phyloP scores from a whole-genome alignment of 2,113 vertebrate genomes.

The Sitta europaea region DNA sequence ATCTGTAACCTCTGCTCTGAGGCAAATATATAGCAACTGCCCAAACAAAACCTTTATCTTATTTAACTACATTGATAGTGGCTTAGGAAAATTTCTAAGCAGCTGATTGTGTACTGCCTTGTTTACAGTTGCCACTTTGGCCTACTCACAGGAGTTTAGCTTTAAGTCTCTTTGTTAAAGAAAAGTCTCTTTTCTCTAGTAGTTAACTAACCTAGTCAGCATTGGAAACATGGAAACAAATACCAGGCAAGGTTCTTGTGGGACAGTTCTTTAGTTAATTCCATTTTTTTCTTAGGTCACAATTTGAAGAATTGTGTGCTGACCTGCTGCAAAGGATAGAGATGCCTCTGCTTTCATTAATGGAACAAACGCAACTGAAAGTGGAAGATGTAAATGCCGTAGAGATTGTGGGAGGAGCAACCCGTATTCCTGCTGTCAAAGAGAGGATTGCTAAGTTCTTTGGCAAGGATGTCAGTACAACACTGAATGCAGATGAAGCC shows the following conservation, averaged over 20 bases:
- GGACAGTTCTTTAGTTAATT: not conserved
- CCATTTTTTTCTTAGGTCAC: conserved; percentile 54
- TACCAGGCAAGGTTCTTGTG: not conserved
- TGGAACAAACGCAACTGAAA: conserved; percentile 74
- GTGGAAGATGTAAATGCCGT: conserved; percentile 74
- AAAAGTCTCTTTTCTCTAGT: too few relatives aligned
- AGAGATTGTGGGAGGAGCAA: conserved; percentile 81
- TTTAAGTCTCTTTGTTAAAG: not conserved
- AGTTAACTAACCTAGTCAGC: not conserved
- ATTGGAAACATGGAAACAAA: not conserved
- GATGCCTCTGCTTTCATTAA: conserved; percentile 63
- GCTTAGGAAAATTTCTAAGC: not conserved
- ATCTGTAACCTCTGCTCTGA: not conserved
- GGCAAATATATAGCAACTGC: not conserved
- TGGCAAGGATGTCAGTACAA: conserved; percentile 78
- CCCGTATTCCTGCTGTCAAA: conserved; percentile 79
- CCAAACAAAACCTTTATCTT: not conserved
- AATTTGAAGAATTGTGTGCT: conserved; percentile 79
- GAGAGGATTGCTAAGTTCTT: conserved; percentile 80
- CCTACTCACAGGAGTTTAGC: not conserved
- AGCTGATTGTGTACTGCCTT: not conserved
- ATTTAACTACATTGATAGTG: not conserved
- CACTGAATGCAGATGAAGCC: conserved; percentile 82
- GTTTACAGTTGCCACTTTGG: not conserved
- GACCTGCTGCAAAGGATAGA: conserved; percentile 76